Base-by-base conservation (phyloP, 2,113 vertebrate species). In the Dendrocopos noguchii region DNA sequence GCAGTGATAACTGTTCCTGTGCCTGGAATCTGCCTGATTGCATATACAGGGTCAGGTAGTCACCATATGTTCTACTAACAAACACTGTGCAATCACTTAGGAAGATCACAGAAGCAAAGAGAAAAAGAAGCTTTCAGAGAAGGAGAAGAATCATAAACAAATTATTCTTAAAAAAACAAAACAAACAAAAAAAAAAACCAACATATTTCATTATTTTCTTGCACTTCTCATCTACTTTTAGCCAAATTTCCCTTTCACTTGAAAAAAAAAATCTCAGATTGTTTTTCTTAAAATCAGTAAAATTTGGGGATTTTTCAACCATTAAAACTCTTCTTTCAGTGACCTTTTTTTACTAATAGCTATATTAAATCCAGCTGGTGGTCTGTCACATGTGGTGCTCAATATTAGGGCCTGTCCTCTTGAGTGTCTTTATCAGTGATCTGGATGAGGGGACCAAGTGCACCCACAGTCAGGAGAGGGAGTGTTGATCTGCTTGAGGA, bases 51-150 rank as follows among this genome's bases (percentile, higher is more conserved):
- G 33, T 88, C 84, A 88, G 34, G 27, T 36, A 70, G 57, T 52
- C 87, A 80, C 60, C 60, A 44, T 64, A 64, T 79, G 47, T 53
- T 92, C 80, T 87, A 17, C 85, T 91, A 86, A 61, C 55, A 92
- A 89, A 81, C 63, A 44, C 39, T 25, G 16, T 59, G 33, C 59
- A 80, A 70, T 90, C 76, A 65, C 27, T 92, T 60, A 68, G 36
- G 28, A 46, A 87, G 56, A 74, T 66, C 67, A 82, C 18, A 82
- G 34, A 82, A 91, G 20, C 15, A 70, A 76, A 80, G 24, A 83
- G 19, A 89, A 90, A 87, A 3, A n/a, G 56, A 10, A 90, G 6
- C 2, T 73, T 90, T 78, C 28, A n/a, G 9, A 80, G 2, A 59
- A 9, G n/a, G 4, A 66, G 15, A 88, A 60, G 2, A 47, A 75